Conservation (phyloP, 2,888 invertebrate genomes). For the Acleris emargana region DNA sequence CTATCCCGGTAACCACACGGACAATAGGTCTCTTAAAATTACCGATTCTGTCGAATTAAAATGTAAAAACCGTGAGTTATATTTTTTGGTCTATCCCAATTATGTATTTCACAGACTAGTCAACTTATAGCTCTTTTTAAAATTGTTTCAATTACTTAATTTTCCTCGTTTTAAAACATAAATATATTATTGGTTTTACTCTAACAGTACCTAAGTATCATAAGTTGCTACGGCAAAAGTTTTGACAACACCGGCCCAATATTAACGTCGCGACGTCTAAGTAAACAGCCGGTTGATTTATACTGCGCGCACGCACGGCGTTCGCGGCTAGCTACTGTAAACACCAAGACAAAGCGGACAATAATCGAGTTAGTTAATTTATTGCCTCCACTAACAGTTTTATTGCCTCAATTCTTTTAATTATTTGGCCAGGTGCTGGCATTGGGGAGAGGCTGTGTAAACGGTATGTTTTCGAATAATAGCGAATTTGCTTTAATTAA, state of each 20-base stretch:
- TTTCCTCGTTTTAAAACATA: too few species aligned
- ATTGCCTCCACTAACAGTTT: slow-evolving; percentile 31
- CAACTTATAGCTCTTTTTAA: too few species aligned
- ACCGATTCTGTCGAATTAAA: too few species aligned
- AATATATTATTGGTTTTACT: too few species aligned
- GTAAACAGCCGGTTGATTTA: slow-evolving; percentile 11
- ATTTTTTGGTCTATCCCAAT: too few species aligned
- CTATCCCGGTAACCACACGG: too few species aligned
- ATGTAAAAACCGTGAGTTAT: too few species aligned
- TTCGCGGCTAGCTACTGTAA: neutral
- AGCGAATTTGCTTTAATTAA: slow-evolving; percentile 35
- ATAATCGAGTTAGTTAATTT: slow-evolving; percentile 29
- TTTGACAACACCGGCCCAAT: neutral
- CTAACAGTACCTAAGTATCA: too few species aligned
- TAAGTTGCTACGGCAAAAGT: neutral
- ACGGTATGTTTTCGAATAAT: slow-evolving; percentile 31
- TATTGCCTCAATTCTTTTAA: slow-evolving; percentile 39
- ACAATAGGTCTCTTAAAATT: too few species aligned
- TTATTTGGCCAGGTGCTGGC: slow-evolving; percentile 37
- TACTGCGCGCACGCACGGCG: neutral
- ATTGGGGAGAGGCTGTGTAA: slow-evolving; percentile 20
- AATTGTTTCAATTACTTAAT: too few species aligned
- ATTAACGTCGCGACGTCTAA: neutral
- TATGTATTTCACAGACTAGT: too few species aligned
- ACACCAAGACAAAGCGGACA: neutral